phyloP scores from a whole-genome alignment of 2,797 vertebrate genomes.

The Acanthiza pusilla region DNA sequence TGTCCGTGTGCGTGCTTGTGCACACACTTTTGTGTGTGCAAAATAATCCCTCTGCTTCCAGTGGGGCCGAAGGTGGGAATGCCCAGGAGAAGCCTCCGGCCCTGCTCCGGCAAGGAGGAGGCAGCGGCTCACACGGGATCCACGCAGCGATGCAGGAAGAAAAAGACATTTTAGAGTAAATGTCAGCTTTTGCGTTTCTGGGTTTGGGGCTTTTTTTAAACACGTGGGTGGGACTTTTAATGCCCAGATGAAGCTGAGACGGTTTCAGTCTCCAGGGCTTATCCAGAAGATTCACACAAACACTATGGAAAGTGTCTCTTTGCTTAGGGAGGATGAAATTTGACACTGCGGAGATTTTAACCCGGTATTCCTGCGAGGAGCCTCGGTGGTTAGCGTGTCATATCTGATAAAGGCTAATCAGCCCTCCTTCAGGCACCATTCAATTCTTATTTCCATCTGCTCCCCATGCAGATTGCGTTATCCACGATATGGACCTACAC shows the following conservation, averaged over 20 bases:
- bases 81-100: neutral
- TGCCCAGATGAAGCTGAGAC: constrained; percentile 11
- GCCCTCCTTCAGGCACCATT: constrained; percentile 42
- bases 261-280: constrained; percentile 22
- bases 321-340: constrained; percentile 12
- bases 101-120: neutral
- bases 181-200: constrained; percentile 39
- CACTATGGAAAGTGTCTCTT: constrained; percentile 44
- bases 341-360: constrained; percentile 26
- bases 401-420: constrained; percentile 46
- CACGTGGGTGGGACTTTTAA: constrained; percentile 22
- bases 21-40: neutral
- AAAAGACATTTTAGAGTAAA: constrained; percentile 50
- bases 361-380: neutral
- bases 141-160: neutral
- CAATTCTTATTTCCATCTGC: constrained; percentile 29
- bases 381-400: constrained; percentile 8
- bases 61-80: neutral
- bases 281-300: constrained; percentile 35
- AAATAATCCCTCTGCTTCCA: neutral
- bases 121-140: neutral
- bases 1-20: rapidly evolving
- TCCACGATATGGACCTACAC: rapidly evolving
- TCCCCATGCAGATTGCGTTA: neutral
- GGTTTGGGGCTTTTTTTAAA: constrained; percentile 50